Conservation (phyloP, 1,140 invertebrate genomes). For the Macrobrachium nipponense region DNA sequence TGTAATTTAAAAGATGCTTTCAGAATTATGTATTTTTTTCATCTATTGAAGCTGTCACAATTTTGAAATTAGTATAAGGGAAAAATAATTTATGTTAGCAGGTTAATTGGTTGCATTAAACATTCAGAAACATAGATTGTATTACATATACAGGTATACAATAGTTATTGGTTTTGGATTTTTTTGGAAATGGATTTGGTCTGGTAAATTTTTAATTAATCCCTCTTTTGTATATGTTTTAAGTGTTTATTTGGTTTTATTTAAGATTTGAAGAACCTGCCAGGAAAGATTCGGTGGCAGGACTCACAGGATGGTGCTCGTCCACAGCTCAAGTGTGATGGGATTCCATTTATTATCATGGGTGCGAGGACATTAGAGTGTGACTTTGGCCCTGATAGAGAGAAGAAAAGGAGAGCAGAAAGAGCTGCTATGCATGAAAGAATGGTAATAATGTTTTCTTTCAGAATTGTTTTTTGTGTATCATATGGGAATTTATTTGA, state of each 20-base stretch:
- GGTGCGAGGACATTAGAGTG: constrained; percentile 2
- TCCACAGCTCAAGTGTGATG: not conserved
- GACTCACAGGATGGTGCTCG: constrained; percentile 3
- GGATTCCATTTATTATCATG: not conserved
- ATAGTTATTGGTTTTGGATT: too few relatives aligned
- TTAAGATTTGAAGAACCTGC: not conserved
- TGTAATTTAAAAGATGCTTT: too few relatives aligned
- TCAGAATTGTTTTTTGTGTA: not conserved
- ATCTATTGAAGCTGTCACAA: too few relatives aligned
- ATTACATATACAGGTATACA: too few relatives aligned
- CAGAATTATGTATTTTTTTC: too few relatives aligned
- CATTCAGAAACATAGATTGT: too few relatives aligned
- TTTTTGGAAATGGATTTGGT: too few relatives aligned
- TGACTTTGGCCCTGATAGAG: not conserved
- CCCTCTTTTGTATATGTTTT: too few relatives aligned
- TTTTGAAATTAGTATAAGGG: too few relatives aligned
- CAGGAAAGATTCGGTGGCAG: not conserved
- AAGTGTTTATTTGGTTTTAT: not conserved
- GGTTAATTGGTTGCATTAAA: too few relatives aligned
- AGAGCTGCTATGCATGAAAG: not conserved
- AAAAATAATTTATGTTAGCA: too few relatives aligned
- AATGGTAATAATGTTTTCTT: not conserved
- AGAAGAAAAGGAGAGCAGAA: not conserved
- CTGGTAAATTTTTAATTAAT: too few relatives aligned
- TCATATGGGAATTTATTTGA: not conserved